A percentile compares a stretch with the other conserved stretches of the same genome.
These are phyloP conservation scores for Sanderia malayensis DNA, from an alignment of 30 jellyfish, hydroid and myxozoan genomes.

Conservation along the genomic window DNA sequence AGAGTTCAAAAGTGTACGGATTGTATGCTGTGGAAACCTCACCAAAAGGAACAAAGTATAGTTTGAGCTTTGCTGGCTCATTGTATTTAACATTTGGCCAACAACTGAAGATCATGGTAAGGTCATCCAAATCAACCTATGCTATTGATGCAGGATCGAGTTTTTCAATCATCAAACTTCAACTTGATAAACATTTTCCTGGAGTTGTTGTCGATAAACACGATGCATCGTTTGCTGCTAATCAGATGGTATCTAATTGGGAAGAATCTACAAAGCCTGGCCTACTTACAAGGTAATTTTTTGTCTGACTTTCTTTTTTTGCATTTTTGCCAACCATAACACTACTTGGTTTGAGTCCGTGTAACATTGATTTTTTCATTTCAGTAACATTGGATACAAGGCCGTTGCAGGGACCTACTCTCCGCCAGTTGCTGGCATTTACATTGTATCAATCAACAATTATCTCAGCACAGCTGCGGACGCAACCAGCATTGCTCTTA, in stretches of 20 bases:
- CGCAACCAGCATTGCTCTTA: constrained; percentile 41
- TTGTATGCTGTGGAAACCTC: constrained; percentile 62
- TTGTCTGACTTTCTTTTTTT: too few species aligned
- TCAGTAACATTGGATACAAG: constrained; percentile 73
- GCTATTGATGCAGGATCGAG: constrained; percentile 50
- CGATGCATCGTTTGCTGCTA: constrained; percentile 34
- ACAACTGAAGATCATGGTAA: constrained; percentile 48
- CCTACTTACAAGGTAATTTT: constrained; percentile 77
- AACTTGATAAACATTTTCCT: constrained; percentile 82
- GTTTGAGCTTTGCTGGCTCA: constrained; percentile 79
- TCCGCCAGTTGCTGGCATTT: constrained; percentile 60
- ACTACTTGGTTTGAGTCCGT: too few species aligned
- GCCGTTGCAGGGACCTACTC: constrained; percentile 68
- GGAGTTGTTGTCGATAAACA: constrained; percentile 66
- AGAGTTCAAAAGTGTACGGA: constrained; percentile 35
- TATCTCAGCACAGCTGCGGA: constrained; percentile 58
- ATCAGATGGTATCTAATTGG: constrained; percentile 36
- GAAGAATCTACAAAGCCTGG: constrained; percentile 70
- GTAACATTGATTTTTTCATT: too few species aligned
- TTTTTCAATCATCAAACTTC: constrained; percentile 71
- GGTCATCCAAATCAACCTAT: constrained; percentile 36
- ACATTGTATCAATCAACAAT: constrained; percentile 63
- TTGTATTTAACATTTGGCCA: constrained; percentile 76
- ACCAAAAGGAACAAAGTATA: constrained; percentile 27
- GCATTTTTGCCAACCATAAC: too few species aligned